Conservation (phyloP, 2,888 invertebrate genomes). For the Erpobdella octoculata region DNA sequence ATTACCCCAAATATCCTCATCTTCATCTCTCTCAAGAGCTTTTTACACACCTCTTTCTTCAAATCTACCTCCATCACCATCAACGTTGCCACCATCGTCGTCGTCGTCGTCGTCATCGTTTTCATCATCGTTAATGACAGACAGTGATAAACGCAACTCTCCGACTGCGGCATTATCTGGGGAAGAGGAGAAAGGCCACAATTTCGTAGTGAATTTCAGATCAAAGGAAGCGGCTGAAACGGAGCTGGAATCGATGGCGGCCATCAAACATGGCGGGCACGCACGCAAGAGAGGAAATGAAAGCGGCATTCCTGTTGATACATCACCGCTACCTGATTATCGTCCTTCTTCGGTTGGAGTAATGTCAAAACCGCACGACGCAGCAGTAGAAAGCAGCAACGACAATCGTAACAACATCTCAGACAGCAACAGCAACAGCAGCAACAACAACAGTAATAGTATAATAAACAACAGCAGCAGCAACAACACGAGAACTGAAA, state of each 20-base stretch:
- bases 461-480: not conserved
- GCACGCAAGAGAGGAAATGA: not conserved
- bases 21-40: not conserved
- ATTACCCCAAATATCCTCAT: not conserved
- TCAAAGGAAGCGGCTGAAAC: not conserved
- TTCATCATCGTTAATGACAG: not conserved
- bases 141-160: not conserved
- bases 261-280: no score
- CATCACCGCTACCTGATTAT: not conserved
- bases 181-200: no score
- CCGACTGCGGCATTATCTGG: no score
- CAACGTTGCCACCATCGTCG: not conserved
- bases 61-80: not conserved
- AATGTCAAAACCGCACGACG: not conserved
- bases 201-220: no score
- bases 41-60: not conserved
- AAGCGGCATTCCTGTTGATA: not conserved
- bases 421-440: not conserved
- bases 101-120: not conserved
- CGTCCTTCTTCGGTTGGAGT: not conserved
- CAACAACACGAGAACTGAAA: not conserved
- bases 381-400: not conserved
- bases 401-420: not conserved
- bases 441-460: not conserved
- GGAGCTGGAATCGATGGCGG: not conserved